Evolutionary conservation across 23 tunicate species (phyloP), one percentile per base, ranked within the genome.

Genomic region (Diplosoma virens): DNA sequence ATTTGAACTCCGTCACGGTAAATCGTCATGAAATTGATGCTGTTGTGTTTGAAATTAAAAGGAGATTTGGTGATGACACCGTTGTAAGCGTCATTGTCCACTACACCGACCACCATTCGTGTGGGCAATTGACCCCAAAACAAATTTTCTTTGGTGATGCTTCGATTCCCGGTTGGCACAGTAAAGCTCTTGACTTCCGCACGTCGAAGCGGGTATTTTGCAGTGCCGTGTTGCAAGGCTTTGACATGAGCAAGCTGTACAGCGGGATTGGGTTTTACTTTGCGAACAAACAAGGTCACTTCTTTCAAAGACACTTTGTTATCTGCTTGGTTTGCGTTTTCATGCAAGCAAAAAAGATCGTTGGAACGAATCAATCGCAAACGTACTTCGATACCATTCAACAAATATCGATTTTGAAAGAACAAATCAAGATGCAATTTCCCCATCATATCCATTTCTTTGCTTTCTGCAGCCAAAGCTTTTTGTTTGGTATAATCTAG

Each of bases 361-460:
- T 65, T 65, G 5, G 18, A 29, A 4, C 71, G 4, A 11, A 32
- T 65, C 45, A 65, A 27, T 65, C 21, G 17, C 45, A 65, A 27
- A 6, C 37, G 36, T 4, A 69, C 76, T 30, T 46, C 77, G 2
- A 71, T n/a, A n/a, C n/a, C n/a, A n/a, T n/a, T n/a, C n/a, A n/a
- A n/a, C n/a, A n/a, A n/a, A n/a, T n/a, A n/a, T 11, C 80, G 27
- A n/a, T 71, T 26, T 78, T 78, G 36, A 78, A 63, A 32, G 25
- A 33, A 78, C n/a, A n/a, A 25, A 64, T 79, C 84, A 27, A 79
- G 46, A 48, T 79, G 84, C 30, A 67, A 46, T 48, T 30, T 67
- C 1, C 58, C 82, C 1, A 32, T 9, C 52, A 77, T 60, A 2
- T 77, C 73, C 1, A 77, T 25, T 22, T 5, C 25, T 0, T 29